phyloP scores from a whole-genome alignment of 23 tunicate genomes.

The Pegea sp. region DNA sequence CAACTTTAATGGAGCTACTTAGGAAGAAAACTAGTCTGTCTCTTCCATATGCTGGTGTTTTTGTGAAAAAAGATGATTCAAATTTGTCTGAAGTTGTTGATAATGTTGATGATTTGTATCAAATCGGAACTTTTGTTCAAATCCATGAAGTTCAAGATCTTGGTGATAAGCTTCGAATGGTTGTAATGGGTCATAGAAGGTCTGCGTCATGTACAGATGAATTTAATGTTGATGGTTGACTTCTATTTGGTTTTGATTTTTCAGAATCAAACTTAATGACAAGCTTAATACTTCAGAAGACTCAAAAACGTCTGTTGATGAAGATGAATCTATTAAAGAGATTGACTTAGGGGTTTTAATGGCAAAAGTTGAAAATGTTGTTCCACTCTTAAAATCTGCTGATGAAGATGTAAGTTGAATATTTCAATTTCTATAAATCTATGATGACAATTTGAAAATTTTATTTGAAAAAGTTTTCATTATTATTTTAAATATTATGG shows the following conservation, averaged over 20 bases:
- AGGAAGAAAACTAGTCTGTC: conserved; percentile 49
- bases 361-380: conserved; percentile 61
- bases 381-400: conserved; percentile 7
- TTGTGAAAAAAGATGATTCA: conserved; percentile 67
- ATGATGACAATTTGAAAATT: no score
- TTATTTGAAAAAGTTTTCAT: no score
- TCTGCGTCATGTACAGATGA: neutral
- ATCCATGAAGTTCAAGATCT: conserved; percentile 85
- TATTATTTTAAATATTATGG: no score
- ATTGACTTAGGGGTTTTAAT: conserved; percentile 14
- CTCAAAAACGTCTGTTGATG: neutral
- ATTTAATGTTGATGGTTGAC: neutral
- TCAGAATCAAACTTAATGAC: conserved; percentile 16
- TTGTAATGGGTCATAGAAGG: conserved; percentile 94
- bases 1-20: conserved; percentile 44
- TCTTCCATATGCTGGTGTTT: conserved; percentile 91
- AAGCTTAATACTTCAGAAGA: conserved; percentile 5
- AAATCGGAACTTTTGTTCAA: conserved; percentile 82
- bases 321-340: neutral
- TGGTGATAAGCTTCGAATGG: conserved; percentile 86
- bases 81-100: conserved; percentile 47
- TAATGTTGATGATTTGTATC: conserved; percentile 42
- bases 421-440: no score
- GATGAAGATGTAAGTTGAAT: conserved; percentile 32
- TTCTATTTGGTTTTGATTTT: neutral